phyloP scores from a whole-genome alignment of 2,113 vertebrate species.

The Oreochromis tanganicae region DNA sequence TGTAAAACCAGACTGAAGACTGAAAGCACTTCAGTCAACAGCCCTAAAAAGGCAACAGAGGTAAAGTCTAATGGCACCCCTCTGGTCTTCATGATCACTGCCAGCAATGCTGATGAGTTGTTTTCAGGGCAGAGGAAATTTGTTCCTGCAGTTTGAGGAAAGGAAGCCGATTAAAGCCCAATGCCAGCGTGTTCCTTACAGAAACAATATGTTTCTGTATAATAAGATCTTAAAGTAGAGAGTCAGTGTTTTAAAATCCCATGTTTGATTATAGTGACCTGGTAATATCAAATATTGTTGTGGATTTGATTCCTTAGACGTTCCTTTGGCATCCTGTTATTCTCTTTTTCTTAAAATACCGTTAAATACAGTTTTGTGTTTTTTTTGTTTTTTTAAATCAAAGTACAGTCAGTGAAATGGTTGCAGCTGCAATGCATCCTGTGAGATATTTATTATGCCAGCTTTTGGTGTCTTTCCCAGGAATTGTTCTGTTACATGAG shows the following conservation, averaged over 20 bases:
- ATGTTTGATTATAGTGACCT: background rate
- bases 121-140: background rate
- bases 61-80: background rate
- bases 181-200: background rate
- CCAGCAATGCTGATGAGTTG: background rate
- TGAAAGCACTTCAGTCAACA: background rate
- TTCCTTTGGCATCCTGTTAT: background rate
- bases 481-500: slow-evolving; percentile 17
- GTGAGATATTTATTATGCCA: slow-evolving; percentile 12
- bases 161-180: background rate
- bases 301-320: background rate
- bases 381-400: rapidly evolving
- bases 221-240: background rate
- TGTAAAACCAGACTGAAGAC: background rate
- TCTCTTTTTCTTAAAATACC: background rate
- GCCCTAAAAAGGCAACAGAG: background rate
- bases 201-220: background rate
- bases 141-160: background rate
- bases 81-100: background rate
- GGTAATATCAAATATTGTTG: background rate
- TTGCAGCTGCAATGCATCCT: background rate
- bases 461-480: slow-evolving; percentile 22
- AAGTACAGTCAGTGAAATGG: background rate
- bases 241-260: background rate
- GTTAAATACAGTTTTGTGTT: no score